A percentile compares a stretch with the other conserved stretches of the same genome.
Evolutionary conservation across 2,888 invertebrate species (phyloP).

Genomic region (Lasioglossum oenotherae): DNA sequence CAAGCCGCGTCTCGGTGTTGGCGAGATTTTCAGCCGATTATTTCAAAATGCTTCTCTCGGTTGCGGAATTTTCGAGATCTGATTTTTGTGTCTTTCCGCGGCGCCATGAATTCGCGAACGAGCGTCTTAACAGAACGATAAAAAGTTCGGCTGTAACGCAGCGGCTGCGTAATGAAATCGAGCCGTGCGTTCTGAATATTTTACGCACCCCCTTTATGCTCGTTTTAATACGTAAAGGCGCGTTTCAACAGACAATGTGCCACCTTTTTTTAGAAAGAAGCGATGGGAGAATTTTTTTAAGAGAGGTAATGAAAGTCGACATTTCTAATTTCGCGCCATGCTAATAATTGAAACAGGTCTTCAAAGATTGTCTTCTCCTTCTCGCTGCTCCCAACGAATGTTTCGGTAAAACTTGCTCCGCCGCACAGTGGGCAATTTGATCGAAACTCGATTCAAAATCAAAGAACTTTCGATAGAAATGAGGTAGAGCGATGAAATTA

Average conservation of each 20-base stretch:
- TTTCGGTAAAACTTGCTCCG: neutral
- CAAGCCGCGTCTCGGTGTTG: neutral
- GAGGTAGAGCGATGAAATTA: no score
- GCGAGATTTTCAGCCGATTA: neutral
- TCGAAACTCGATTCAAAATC: no score
- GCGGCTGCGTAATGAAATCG: neutral
- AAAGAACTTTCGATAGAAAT: no score
- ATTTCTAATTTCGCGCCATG: neutral
- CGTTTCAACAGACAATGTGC: neutral
- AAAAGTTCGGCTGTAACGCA: constrained; percentile 21
- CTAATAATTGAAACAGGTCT: neutral
- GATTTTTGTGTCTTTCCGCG: neutral
- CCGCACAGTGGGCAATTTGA: no score
- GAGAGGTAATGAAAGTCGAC: neutral
- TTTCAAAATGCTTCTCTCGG: neutral
- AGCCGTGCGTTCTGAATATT: constrained; percentile 21
- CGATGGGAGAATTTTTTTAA: neutral
- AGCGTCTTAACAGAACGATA: constrained; percentile 23
- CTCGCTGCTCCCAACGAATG: neutral
- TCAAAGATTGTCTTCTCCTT: neutral
- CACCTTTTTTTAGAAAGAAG: no score
- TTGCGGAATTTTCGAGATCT: neutral
- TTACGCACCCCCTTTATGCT: neutral
- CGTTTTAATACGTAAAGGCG: neutral
- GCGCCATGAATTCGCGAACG: constrained; percentile 1